Percentiles rank a stretch among this genome's conserved stretches.
Evolutionary conservation across 2,113 vertebrate species (phyloP).

Genomic region (Rafetus swinhoei): DNA sequence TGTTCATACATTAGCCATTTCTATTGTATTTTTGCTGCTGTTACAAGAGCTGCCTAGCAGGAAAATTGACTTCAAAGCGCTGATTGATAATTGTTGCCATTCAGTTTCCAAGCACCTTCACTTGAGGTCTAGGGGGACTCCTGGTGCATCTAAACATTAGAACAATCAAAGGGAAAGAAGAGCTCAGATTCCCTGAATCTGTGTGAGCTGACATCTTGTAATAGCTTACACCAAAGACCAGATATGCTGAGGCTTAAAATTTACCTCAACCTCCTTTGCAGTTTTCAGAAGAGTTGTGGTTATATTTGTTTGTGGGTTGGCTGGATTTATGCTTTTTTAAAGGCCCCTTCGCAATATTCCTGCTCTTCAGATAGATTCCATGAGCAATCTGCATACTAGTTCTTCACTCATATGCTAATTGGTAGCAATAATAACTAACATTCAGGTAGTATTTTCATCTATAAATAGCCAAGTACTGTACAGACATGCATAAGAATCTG

Average conservation of each 20-base stretch:
- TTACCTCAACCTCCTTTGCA: background rate
- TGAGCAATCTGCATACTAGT: background rate
- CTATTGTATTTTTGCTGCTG: slow-evolving; percentile 51
- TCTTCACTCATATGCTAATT: background rate
- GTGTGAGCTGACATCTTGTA: background rate
- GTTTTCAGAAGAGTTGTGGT: background rate
- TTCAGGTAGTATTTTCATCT: background rate
- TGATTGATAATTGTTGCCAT: slow-evolving; percentile 43
- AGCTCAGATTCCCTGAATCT: slow-evolving; percentile 2
- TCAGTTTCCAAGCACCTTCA: slow-evolving; percentile 49
- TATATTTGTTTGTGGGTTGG: background rate
- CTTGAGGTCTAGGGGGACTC: slow-evolving; percentile 24
- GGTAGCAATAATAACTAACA: background rate
- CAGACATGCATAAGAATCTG: background rate
- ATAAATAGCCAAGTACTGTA: background rate
- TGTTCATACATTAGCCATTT: slow-evolving; percentile 38
- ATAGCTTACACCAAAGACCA: slow-evolving; percentile 1
- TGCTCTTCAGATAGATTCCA: background rate
- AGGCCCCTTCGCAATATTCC: background rate
- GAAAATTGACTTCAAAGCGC: slow-evolving; percentile 52
- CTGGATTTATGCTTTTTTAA: background rate
- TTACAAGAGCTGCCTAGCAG: slow-evolving; percentile 52
- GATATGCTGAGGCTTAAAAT: background rate
- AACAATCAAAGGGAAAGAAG: slow-evolving; percentile 24
- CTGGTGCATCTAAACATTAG: slow-evolving; percentile 20